These are phyloP conservation scores for Limnephilus rhombicus DNA, from an alignment of 2,888 invertebrate genomes.

Conservation along the genomic window DNA sequence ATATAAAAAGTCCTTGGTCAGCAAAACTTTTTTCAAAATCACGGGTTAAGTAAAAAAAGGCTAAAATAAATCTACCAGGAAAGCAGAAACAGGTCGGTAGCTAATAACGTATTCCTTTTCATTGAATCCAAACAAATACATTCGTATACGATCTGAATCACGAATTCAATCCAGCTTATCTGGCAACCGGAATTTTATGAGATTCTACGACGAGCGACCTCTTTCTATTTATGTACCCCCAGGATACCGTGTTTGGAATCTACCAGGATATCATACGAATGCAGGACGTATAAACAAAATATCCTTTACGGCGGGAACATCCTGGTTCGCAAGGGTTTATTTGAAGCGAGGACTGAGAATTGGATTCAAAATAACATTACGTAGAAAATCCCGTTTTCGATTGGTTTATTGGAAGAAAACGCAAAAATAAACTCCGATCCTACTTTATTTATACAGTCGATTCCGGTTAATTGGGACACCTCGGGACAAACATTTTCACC, in stretches of 20 bases:
- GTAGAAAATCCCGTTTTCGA: slow-evolving; percentile 8
- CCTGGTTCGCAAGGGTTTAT: neutral
- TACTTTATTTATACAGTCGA: neutral
- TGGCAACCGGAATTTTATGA: slow-evolving; percentile 59
- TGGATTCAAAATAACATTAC: neutral
- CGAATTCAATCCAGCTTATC: slow-evolving; percentile 61
- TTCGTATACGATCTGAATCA: slow-evolving; percentile 52
- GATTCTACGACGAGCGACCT: slow-evolving; percentile 50
- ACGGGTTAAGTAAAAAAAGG: neutral
- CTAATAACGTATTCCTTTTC: slow-evolving; percentile 3
- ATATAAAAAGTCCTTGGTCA: neutral
- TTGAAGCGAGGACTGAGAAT: neutral
- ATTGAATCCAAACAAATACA: slow-evolving; percentile 16
- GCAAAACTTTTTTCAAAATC: neutral
- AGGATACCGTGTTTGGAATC: slow-evolving; percentile 25
- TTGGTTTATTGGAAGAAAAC: neutral
- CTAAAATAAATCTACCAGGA: neutral
- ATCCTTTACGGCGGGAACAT: slow-evolving; percentile 1
- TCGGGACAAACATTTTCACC: no score
- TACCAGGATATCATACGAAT: slow-evolving; percentile 32
- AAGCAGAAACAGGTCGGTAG: neutral
- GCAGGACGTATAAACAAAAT: slow-evolving; percentile 58
- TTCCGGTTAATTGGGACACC: no score
- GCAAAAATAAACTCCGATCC: neutral
- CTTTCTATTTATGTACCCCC: slow-evolving; percentile 28